Conservation (phyloP, 2,797 vertebrate genomes). For the Parotocinclus haroldoi region DNA sequence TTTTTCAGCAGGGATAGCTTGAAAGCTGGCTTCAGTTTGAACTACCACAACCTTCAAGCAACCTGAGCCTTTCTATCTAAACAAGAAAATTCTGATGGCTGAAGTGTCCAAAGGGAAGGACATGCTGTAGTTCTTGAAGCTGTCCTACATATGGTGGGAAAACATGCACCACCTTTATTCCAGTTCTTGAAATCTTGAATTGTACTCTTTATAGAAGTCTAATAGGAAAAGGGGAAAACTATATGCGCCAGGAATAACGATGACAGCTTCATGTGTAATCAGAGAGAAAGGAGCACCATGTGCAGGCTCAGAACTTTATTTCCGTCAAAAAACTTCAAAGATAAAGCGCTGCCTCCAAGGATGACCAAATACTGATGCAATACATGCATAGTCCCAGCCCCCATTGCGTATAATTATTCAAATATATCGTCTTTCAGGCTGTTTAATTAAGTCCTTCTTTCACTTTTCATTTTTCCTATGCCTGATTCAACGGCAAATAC, state of each 20-base stretch:
- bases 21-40: too few relatives aligned
- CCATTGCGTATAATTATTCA: conserved; percentile 30
- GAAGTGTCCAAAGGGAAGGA: too few relatives aligned
- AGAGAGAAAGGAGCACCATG: conserved; percentile 4
- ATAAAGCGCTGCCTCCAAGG: conserved; percentile 8
- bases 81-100: too few relatives aligned
- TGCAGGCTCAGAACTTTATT: conserved; percentile 14
- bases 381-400: conserved; percentile 12
- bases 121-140: too few relatives aligned
- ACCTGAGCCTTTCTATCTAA: too few relatives aligned
- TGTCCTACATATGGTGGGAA: too few relatives aligned
- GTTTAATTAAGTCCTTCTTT: conserved; percentile 18
- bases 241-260: neutral
- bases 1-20: too few relatives aligned
- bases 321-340: conserved; percentile 28
- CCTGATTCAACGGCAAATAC: conserved; percentile 27
- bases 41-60: too few relatives aligned
- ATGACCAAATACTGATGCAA: conserved; percentile 37
- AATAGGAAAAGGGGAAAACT: neutral
- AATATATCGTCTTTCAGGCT: conserved; percentile 17
- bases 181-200: neutral
- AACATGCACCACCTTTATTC: too few relatives aligned
- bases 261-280: neutral
- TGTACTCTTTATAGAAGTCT: neutral
- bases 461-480: conserved; percentile 22